A percentile compares a stretch with the other conserved stretches of the same genome.
Evolutionary conservation across 2,888 invertebrate genomes (phyloP).

Genomic region (Microplitis deprimator): DNA sequence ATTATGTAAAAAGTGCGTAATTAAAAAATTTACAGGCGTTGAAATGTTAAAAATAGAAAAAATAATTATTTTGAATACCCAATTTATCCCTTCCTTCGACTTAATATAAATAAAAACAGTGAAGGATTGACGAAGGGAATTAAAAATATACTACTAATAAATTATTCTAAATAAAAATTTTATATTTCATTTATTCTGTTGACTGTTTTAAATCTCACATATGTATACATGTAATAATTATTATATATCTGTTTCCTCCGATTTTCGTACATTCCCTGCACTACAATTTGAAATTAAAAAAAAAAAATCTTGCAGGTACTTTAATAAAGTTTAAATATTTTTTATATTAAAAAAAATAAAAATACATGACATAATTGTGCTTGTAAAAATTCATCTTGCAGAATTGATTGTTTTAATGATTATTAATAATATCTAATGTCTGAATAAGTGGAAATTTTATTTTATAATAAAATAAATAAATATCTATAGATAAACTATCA

Average conservation of each 20-base stretch:
- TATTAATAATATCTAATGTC: too few relatives aligned
- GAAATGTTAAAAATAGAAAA: neutral
- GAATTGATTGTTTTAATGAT: too few relatives aligned
- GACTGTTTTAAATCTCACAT: neutral
- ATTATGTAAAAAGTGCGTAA: too few relatives aligned
- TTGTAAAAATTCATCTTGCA: too few relatives aligned
- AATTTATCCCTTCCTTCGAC: neutral
- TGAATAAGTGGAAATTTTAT: neutral
- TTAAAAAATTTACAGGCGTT: too few relatives aligned
- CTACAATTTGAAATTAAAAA: neutral
- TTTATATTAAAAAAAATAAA: neutral
- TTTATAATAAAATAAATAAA: neutral
- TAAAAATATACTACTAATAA: neutral
- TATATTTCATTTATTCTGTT: slow-evolving; percentile 1
- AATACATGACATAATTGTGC: neutral
- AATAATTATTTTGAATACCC: neutral
- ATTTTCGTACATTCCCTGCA: neutral
- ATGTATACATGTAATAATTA: neutral
- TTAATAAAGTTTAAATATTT: slow-evolving; percentile 3
- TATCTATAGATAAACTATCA: neutral
- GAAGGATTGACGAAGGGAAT: neutral
- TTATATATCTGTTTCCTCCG: neutral
- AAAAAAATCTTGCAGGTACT: slow-evolving; percentile 9
- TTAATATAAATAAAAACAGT: neutral
- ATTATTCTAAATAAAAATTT: neutral